These are phyloP conservation scores for Pantherophis alleghaniensis DNA, from an alignment of 2,797 vertebrate species.

Conservation along the genomic window DNA sequence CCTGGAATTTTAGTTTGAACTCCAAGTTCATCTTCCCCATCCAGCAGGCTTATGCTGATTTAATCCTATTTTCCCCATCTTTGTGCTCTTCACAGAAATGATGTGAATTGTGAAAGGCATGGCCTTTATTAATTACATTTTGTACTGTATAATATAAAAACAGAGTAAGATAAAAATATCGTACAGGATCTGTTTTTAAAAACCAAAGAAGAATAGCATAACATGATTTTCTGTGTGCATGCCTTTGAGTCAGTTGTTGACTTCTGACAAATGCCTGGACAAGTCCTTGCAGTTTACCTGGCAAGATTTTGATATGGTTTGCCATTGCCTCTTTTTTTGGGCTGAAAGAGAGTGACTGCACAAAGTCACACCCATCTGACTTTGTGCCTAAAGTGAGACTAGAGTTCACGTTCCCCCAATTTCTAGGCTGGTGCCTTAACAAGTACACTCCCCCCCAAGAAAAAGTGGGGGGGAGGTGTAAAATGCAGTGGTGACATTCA, in stretches of 20 bases:
- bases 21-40: background rate
- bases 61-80: background rate
- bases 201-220: background rate
- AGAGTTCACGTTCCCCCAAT: background rate
- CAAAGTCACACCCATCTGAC: background rate
- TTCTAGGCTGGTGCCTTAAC: background rate
- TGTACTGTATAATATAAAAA: background rate
- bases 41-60: background rate
- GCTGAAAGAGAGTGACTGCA: background rate
- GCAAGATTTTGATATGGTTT: background rate
- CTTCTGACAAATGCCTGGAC: background rate
- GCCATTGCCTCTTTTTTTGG: background rate
- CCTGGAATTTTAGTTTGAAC: background rate
- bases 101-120: background rate
- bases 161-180: background rate
- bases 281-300: background rate
- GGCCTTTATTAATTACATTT: background rate
- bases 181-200: background rate
- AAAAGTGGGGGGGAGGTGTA: fast-evolving
- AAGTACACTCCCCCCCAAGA: background rate
- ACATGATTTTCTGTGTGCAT: background rate
- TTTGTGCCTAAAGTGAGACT: background rate
- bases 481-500: background rate
- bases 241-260: background rate
- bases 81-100: background rate